phyloP scores from a whole-genome alignment of 53 echinoderm and acorn worm species.

The Mesocentrotus franciscanus region DNA sequence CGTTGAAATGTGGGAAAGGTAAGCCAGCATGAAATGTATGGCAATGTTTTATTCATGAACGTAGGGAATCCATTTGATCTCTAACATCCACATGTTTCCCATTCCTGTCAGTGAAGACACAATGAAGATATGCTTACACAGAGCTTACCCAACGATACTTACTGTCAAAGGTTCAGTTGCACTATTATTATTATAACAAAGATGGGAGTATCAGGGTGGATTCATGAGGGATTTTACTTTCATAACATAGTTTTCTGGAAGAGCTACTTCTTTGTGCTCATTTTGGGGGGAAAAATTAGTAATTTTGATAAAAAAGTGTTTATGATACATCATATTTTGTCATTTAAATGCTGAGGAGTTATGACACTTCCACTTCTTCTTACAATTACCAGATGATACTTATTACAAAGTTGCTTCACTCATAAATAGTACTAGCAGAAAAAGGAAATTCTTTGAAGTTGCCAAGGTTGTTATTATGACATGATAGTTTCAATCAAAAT shows the following conservation, averaged over 20 bases:
- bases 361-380: not conserved
- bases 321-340: not conserved
- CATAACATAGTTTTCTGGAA: not conserved
- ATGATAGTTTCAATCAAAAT: not conserved
- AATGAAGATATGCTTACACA: conserved; percentile 11
- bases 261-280: not conserved
- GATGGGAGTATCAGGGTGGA: not conserved
- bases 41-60: conserved; percentile 4
- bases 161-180: conserved; percentile 21
- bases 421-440: not conserved
- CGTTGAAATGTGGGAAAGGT: not conserved
- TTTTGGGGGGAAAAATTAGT: not conserved
- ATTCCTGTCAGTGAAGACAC: not conserved
- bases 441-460: not conserved
- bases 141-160: not conserved
- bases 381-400: not conserved
- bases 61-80: not conserved
- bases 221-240: not conserved
- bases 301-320: not conserved
- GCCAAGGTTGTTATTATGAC: not conserved
- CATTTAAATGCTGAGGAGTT: not conserved
- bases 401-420: not conserved
- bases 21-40: conserved; percentile 20
- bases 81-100: conserved; percentile 5
- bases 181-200: conserved; percentile 41